A percentile compares a stretch with the other conserved stretches of the same genome.
Conservation (phyloP, 2,888 invertebrate species). For the Spilarctia lutea region DNA sequence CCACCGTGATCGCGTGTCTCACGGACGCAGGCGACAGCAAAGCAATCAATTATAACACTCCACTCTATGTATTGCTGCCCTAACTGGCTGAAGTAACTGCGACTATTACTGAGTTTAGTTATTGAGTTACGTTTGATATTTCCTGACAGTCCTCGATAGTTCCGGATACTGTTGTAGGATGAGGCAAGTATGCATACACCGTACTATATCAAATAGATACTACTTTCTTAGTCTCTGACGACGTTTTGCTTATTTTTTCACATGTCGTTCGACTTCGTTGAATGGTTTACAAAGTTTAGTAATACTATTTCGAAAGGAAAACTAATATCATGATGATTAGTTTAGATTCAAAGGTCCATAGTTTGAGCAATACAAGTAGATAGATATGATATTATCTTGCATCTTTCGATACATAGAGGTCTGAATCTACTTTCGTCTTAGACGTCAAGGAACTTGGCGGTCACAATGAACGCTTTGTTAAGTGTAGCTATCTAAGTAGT, state of each 20-base stretch:
- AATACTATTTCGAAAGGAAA: no score
- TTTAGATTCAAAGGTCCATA: background rate
- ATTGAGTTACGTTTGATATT: background rate
- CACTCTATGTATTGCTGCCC: constrained; percentile 6
- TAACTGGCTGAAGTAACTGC: background rate
- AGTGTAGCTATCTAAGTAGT: constrained; percentile 16
- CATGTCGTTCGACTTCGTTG: no score
- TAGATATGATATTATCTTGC: background rate
- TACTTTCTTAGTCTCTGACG: background rate
- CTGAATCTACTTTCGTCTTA: constrained; percentile 3
- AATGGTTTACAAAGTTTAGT: no score
- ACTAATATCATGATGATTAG: background rate
- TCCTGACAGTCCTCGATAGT: background rate
- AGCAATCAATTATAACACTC: constrained; percentile 46
- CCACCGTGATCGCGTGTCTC: constrained; percentile 43
- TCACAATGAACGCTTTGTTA: constrained; percentile 31
- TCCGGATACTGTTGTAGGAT: background rate
- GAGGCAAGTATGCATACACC: background rate
- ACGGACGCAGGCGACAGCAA: constrained; percentile 29
- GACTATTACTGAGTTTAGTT: background rate
- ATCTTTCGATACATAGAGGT: background rate
- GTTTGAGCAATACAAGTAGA: background rate
- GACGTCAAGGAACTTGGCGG: constrained; percentile 6
- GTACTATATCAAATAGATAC: background rate
- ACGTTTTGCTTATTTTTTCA: no score